These are phyloP conservation scores for Leptinotarsa rubiginosa DNA, from an alignment of 2,888 invertebrate genomes.

Conservation along the genomic window DNA sequence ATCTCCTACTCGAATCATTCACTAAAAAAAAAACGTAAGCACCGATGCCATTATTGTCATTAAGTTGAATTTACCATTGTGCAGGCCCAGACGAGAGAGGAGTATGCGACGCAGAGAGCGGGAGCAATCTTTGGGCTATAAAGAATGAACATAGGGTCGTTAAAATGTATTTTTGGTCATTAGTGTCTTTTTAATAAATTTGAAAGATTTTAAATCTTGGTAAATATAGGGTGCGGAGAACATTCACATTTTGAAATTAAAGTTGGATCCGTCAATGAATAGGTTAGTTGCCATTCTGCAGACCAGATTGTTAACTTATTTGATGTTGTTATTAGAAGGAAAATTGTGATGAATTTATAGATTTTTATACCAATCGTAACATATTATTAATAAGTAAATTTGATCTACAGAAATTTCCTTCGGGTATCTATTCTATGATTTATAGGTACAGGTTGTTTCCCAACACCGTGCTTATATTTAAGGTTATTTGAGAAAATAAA, in stretches of 20 bases:
- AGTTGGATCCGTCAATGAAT: slow-evolving; percentile 6
- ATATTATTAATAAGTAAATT: too few species aligned
- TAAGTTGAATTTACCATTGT: slow-evolving; percentile 52
- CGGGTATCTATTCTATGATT: too few species aligned
- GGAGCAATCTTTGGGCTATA: slow-evolving; percentile 31
- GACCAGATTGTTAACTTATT: background rate
- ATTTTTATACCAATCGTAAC: too few species aligned
- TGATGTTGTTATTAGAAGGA: background rate
- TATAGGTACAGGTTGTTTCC: too few species aligned
- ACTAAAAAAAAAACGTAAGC: slow-evolving; percentile 47
- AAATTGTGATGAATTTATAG: background rate
- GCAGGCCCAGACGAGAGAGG: slow-evolving; percentile 33
- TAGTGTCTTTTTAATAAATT: slow-evolving; percentile 44
- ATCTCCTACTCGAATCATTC: slow-evolving; percentile 54
- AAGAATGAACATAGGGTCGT: slow-evolving; percentile 39
- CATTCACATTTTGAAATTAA: slow-evolving; percentile 14
- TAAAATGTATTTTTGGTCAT: slow-evolving; percentile 53
- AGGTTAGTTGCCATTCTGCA: background rate
- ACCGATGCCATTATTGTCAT: slow-evolving; percentile 59
- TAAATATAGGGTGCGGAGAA: slow-evolving; percentile 34
- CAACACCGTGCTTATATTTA: too few species aligned
- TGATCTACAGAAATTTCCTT: too few species aligned
- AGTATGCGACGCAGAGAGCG: background rate
- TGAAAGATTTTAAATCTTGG: slow-evolving; percentile 28
- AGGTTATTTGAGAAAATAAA: too few species aligned